phyloP scores from a whole-genome alignment of 2,797 vertebrate species.

The Clangula hyemalis region DNA sequence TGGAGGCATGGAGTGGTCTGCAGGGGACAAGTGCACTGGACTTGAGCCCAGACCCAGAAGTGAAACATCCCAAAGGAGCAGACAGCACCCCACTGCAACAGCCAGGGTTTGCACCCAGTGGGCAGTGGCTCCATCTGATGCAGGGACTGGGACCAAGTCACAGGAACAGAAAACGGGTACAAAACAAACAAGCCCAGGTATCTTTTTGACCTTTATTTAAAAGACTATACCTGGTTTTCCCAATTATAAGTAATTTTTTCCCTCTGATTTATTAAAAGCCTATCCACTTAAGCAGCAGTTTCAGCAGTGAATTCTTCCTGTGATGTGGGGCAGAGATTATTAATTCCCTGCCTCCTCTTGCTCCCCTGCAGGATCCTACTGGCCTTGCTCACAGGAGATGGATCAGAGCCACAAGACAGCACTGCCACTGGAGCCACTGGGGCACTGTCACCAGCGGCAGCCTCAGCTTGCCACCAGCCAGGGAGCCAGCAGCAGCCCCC shows the following conservation, averaged over 20 bases:
- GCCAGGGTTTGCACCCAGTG: rapidly evolving
- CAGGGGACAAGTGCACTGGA: rapidly evolving
- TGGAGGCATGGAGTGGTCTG: not conserved
- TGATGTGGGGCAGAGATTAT: rapidly evolving
- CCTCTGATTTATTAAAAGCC: not conserved
- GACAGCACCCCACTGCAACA: rapidly evolving
- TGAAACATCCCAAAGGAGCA: rapidly evolving
- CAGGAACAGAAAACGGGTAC: rapidly evolving
- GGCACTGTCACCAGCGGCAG: not conserved
- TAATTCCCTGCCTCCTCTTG: rapidly evolving
- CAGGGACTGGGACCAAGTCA: not conserved
- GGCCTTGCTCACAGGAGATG: rapidly evolving
- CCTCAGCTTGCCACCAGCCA: not conserved
- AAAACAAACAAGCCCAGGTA: not conserved
- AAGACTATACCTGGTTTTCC: not conserved
- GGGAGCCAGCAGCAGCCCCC: not conserved
- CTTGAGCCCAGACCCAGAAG: not conserved
- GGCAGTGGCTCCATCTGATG: not conserved
- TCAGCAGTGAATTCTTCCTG: not conserved
- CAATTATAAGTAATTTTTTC: not conserved
- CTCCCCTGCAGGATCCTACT: not conserved
- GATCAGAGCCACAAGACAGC: not conserved
- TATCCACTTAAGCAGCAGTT: not conserved
- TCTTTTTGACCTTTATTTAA: not conserved
- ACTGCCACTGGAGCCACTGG: not conserved